Conservation (phyloP, 2,888 invertebrate species). For the Trachelus tabidus region DNA sequence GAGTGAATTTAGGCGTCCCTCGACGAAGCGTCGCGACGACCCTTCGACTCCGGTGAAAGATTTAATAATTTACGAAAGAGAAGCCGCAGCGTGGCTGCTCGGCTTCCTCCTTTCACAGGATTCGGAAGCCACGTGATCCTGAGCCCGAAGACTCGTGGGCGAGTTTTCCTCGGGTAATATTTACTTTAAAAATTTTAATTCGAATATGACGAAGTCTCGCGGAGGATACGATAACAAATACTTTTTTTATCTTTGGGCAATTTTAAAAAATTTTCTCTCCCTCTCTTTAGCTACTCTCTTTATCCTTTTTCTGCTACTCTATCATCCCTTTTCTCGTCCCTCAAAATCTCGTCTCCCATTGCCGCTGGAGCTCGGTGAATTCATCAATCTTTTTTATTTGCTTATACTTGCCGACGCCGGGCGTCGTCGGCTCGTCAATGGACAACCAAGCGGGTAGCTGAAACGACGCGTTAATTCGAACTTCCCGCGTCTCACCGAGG, state of each 20-base stretch:
- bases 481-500: not conserved
- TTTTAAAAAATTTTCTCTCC: not conserved
- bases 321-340: too few species aligned
- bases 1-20: too few species aligned
- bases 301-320: too few species aligned
- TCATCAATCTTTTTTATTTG: not conserved
- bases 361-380: not conserved
- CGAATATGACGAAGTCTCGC: not conserved
- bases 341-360: not conserved
- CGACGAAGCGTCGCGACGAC: not conserved
- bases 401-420: not conserved
- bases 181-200: not conserved
- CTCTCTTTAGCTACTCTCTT: not conserved
- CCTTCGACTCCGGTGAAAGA: not conserved
- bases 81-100: not conserved
- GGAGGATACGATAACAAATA: not conserved
- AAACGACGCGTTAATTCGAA: not conserved
- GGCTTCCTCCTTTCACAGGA: not conserved
- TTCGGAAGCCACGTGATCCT: not conserved
- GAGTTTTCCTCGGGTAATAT: not conserved
- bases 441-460: not conserved
- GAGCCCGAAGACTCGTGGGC: not conserved
- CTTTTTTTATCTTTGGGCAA: not conserved
- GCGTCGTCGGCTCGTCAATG: not conserved
- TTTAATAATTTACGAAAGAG: not conserved